Conservation (phyloP, 2,113 vertebrate genomes). For the Chloropsis hardwickii region DNA sequence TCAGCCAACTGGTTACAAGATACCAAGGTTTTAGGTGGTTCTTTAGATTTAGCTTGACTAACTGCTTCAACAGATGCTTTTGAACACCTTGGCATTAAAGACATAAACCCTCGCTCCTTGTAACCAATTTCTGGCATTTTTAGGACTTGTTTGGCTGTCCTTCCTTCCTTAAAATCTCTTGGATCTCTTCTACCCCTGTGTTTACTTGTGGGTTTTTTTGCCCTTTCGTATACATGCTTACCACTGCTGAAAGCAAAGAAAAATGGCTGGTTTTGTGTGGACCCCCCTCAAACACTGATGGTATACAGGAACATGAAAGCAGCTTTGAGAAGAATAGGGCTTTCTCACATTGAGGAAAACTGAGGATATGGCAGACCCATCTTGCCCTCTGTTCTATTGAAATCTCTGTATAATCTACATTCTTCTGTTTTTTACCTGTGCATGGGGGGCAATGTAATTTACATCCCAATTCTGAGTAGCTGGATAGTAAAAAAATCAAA, state of each 20-base stretch:
- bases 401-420: neutral
- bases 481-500: neutral
- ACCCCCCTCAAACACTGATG: neutral
- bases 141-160: neutral
- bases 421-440: neutral
- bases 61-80: neutral
- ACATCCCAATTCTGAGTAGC: neutral
- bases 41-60: neutral
- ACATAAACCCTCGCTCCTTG: accelerated
- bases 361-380: neutral
- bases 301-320: neutral
- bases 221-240: neutral
- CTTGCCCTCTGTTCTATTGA: neutral
- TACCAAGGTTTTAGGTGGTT: neutral
- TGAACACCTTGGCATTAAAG: neutral
- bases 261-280: neutral
- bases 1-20: neutral
- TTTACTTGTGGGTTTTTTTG: neutral
- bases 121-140: neutral
- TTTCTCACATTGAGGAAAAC: neutral
- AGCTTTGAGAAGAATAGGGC: neutral
- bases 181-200: neutral
- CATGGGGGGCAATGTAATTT: neutral
- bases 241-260: neutral
- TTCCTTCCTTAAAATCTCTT: neutral